These are phyloP conservation scores for Muscina levida DNA, from an alignment of 2,888 invertebrate species.

Conservation along the genomic window DNA sequence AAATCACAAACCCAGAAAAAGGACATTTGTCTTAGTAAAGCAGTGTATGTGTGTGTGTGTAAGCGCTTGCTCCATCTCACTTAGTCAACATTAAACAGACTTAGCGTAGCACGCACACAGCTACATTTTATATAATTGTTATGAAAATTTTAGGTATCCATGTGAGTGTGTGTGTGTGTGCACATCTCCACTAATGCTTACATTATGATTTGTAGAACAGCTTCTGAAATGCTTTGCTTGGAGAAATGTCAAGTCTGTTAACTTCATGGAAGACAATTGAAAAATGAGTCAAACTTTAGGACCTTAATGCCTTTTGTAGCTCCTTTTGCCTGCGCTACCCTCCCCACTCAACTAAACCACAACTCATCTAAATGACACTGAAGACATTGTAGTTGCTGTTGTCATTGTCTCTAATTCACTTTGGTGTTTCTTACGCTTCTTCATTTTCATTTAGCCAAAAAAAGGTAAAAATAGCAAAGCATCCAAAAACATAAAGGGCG, in stretches of 20 bases:
- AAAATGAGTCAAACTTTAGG: not conserved
- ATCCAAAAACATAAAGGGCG: not conserved
- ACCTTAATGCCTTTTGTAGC: not conserved
- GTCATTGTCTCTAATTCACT: constrained; percentile 10
- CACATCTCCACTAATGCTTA: no score
- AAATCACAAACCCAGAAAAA: constrained; percentile 9
- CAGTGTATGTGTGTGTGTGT: not conserved
- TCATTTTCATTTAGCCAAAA: constrained; percentile 5
- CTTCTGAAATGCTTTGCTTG: constrained; percentile 27
- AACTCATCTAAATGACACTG: constrained; percentile 51
- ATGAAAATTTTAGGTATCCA: constrained; percentile 6
- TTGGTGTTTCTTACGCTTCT: not conserved
- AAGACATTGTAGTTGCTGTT: constrained; percentile 25
- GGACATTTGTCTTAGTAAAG: constrained; percentile 45
- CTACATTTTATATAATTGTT: constrained; percentile 46
- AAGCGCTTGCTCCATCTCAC: constrained; percentile 11
- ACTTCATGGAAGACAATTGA: constrained; percentile 28
- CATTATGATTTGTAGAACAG: not conserved
- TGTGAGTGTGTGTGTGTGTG: constrained; percentile 13
- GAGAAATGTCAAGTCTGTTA: constrained; percentile 16
- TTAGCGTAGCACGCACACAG: not conserved
- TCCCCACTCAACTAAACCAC: constrained; percentile 43
- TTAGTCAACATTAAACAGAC: constrained; percentile 47
- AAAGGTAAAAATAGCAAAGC: constrained; percentile 34
- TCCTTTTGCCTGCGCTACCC: not conserved